These are phyloP conservation scores for Hypsopygia costalis DNA, from an alignment of 2,888 invertebrate species.

Conservation along the genomic window DNA sequence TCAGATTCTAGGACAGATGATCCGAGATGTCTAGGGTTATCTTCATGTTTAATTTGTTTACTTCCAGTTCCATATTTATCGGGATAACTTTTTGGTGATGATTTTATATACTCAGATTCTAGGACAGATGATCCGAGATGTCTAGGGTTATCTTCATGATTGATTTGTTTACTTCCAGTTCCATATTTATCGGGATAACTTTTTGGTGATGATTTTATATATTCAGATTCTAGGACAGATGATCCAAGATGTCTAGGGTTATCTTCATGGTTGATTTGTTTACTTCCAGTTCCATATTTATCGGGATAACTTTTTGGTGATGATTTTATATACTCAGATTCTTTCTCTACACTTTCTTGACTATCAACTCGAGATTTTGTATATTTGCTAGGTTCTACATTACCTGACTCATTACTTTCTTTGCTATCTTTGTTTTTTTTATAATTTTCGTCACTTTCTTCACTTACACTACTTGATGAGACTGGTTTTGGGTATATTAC, in stretches of 20 bases:
- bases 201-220: constrained; percentile 6
- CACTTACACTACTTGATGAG: constrained; percentile 2
- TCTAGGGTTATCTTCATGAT: background rate
- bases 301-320: constrained; percentile 2
- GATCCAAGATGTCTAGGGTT: background rate
- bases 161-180: background rate
- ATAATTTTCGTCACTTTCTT: constrained; percentile 8
- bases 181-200: constrained; percentile 2
- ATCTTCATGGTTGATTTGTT: constrained; percentile 1
- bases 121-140: constrained; percentile 10
- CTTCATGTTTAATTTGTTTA: constrained; percentile 1
- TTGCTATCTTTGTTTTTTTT: constrained; percentile 10
- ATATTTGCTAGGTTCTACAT: background rate
- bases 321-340: constrained; percentile 4
- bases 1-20: too few relatives aligned
- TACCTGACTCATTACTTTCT: constrained; percentile 7
- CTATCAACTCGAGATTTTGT: background rate
- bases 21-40: background rate
- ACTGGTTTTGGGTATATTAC: background rate
- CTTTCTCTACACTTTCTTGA: constrained; percentile 7
- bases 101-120: too few relatives aligned
- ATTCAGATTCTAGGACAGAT: too few relatives aligned
- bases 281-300: constrained; percentile 1
- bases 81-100: constrained; percentile 3
- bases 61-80: constrained; percentile 1